A percentile compares a stretch with the other conserved stretches of the same genome.
These are phyloP conservation scores for Drosophila grimshawi DNA, from an alignment of 1,140 invertebrate genomes.

Conservation along the genomic window DNA sequence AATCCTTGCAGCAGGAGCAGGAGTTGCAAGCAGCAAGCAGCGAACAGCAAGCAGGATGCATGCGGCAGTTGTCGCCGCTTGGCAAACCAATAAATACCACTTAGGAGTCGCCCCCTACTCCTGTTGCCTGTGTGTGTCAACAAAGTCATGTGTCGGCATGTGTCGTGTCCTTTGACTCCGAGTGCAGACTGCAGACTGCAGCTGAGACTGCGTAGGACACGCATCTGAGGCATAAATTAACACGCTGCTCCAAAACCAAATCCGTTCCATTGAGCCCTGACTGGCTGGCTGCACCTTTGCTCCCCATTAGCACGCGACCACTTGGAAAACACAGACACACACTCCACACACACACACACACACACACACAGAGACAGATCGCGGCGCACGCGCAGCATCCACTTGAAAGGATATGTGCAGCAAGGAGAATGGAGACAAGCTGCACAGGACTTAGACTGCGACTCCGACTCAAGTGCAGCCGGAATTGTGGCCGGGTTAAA, in stretches of 20 bases:
- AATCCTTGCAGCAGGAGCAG: conserved; percentile 56
- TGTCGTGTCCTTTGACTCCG: conserved; percentile 76
- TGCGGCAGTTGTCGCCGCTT: conserved; percentile 77
- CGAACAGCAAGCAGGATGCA: conserved; percentile 58
- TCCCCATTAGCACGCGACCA: conserved; percentile 79
- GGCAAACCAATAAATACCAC: conserved; percentile 82
- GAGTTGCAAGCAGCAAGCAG: not conserved
- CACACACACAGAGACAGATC: not conserved
- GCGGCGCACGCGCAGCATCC: conserved; percentile 64
- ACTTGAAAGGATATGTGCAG: conserved; percentile 61
- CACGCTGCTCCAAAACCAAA: conserved; percentile 41
- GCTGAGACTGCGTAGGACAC: conserved; percentile 69
- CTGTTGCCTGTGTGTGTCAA: conserved; percentile 61
- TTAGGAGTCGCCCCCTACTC: conserved; percentile 60
- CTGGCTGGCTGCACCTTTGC: conserved; percentile 67
- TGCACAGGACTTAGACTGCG: conserved; percentile 27
- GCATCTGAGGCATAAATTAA: conserved; percentile 69
- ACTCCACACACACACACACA: not conserved
- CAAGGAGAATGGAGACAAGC: conserved; percentile 6
- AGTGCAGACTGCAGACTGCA: conserved; percentile 37
- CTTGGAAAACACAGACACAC: conserved; percentile 33
- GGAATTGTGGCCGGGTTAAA: conserved; percentile 65
- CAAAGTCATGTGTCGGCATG: conserved; percentile 73
- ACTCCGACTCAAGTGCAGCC: conserved; percentile 55
- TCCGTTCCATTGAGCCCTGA: conserved; percentile 50